phyloP scores from a whole-genome alignment of 2,888 invertebrate species.

The Trissolcus japonicus region DNA sequence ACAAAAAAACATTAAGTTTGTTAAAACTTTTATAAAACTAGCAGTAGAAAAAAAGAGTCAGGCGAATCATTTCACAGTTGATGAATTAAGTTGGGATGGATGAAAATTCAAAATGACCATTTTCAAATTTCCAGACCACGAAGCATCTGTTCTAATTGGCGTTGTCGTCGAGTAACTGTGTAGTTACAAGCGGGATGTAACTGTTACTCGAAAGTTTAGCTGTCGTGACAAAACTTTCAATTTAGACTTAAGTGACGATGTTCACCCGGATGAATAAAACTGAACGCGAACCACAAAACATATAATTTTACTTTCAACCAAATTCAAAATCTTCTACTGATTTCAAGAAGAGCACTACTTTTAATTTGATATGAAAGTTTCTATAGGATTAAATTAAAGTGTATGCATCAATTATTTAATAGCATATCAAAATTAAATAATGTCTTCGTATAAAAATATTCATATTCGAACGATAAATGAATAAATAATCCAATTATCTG shows the following conservation, averaged over 20 bases:
- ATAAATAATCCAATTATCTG: too few relatives aligned
- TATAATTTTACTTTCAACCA: slow-evolving; percentile 22
- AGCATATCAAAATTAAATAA: not conserved
- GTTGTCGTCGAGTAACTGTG: slow-evolving; percentile 24
- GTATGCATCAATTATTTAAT: not conserved
- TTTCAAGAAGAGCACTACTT: slow-evolving; percentile 6
- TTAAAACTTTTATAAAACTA: slow-evolving; percentile 16
- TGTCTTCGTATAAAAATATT: too few relatives aligned
- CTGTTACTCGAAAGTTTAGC: slow-evolving; percentile 43
- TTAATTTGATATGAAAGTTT: not conserved
- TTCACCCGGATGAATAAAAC: slow-evolving; percentile 25
- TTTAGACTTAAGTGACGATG: slow-evolving; percentile 26
- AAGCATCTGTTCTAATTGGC: slow-evolving; percentile 41
- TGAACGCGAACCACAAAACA: slow-evolving; percentile 12
- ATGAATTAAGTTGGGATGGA: slow-evolving; percentile 1
- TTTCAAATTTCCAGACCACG: slow-evolving; percentile 26
- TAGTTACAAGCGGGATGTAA: slow-evolving; percentile 40
- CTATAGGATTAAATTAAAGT: too few relatives aligned
- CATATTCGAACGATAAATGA: too few relatives aligned
- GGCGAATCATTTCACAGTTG: not conserved
- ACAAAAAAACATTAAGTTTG: slow-evolving; percentile 8
- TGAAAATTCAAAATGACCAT: slow-evolving; percentile 30
- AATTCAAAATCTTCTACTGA: slow-evolving; percentile 16
- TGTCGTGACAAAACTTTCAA: slow-evolving; percentile 52
- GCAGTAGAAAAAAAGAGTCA: not conserved